Percentiles rank a stretch among this genome's conserved stretches.
These are phyloP conservation scores for Helogale parvula DNA, from an alignment of 2,113 vertebrate species.

Conservation along the genomic window DNA sequence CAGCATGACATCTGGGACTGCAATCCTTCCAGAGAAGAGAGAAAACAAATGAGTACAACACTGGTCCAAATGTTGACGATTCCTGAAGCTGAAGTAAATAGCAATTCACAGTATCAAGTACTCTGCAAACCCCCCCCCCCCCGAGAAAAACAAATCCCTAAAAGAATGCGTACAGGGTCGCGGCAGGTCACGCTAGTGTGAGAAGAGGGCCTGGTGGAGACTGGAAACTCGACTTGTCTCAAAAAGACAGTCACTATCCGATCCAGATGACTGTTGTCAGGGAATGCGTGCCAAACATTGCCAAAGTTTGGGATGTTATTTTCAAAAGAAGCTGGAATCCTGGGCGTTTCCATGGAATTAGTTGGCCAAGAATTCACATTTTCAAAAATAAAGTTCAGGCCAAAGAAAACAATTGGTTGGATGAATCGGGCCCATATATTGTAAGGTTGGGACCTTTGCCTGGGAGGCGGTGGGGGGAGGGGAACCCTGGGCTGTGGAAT, in stretches of 20 bases:
- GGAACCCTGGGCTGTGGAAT: background rate
- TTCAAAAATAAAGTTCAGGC: constrained; percentile 54
- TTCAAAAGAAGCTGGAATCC: constrained; percentile 52
- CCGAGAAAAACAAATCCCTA: constrained; percentile 37
- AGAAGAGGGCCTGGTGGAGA: background rate
- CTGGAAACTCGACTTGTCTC: background rate
- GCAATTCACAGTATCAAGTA: background rate
- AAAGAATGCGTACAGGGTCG: background rate
- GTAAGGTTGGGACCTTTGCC: background rate
- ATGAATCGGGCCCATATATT: background rate
- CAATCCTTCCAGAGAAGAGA: background rate
- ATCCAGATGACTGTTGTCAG: constrained; percentile 71
- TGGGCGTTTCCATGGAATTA: constrained; percentile 69
- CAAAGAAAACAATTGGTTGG: constrained; percentile 64
- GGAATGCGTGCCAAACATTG: constrained; percentile 39
- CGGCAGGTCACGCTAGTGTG: background rate
- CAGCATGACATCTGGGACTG: background rate
- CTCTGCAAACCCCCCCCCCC: background rate
- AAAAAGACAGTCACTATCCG: background rate
- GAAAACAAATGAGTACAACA: background rate
- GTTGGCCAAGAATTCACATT: constrained; percentile 4
- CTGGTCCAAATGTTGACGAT: no score
- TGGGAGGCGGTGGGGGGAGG: background rate
- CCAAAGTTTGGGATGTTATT: constrained; percentile 64
- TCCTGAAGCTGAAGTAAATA: background rate